A percentile compares a stretch with the other conserved stretches of the same genome.
Conservation (phyloP, 2,888 invertebrate genomes). For the Steromphala cineraria region DNA sequence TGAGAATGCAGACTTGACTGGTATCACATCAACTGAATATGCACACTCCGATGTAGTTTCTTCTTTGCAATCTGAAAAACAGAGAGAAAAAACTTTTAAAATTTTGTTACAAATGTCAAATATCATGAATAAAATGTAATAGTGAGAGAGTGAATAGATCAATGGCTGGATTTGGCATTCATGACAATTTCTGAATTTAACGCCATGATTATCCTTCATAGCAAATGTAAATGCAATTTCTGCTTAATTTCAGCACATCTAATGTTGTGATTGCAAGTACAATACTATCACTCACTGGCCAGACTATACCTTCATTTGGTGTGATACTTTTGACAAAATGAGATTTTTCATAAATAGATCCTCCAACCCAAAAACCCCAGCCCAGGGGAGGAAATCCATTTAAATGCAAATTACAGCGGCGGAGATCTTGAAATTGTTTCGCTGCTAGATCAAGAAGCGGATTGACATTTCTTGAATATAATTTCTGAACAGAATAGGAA, state of each 20-base stretch:
- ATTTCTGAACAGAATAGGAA: conserved; percentile 19
- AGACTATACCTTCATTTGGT: conserved; percentile 30
- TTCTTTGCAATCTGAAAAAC: not conserved
- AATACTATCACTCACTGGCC: conserved; percentile 36
- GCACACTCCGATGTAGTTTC: not conserved
- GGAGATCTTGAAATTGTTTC: conserved; percentile 14
- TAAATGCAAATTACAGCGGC: conserved; percentile 47
- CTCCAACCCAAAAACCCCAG: conserved; percentile 28
- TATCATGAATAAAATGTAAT: not conserved
- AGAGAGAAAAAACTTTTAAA: not conserved
- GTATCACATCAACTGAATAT: not conserved
- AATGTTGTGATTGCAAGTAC: conserved; percentile 32
- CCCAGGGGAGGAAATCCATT: conserved; percentile 39
- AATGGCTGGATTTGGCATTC: conserved; percentile 18
- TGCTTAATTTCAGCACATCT: conserved; percentile 36
- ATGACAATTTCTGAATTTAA: conserved; percentile 30
- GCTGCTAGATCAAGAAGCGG: conserved; percentile 7
- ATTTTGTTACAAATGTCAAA: not conserved
- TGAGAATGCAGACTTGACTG: not conserved
- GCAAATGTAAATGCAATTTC: conserved; percentile 37
- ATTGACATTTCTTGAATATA: conserved; percentile 26
- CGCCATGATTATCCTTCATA: conserved; percentile 25
- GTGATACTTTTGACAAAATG: conserved; percentile 37
- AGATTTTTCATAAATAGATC: conserved; percentile 48
- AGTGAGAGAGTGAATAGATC: not conserved